Percentiles rank a stretch among this genome's conserved stretches.
Evolutionary conservation across 2,113 vertebrate genomes (phyloP).

Genomic region (Numida meleagris): DNA sequence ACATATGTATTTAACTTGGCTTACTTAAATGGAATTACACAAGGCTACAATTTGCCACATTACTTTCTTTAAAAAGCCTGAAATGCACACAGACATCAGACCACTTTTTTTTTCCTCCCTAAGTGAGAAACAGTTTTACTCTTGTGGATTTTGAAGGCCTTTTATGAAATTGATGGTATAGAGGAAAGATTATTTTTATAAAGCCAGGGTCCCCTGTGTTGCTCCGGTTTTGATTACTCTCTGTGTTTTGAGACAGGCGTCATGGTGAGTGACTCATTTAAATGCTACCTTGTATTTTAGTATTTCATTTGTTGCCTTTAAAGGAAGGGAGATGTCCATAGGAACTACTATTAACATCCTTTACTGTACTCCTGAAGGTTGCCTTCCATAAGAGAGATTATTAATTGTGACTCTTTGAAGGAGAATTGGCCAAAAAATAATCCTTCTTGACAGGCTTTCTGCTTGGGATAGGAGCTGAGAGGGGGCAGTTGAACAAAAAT

Average conservation of each 20-base stretch:
- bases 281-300: constrained; percentile 64
- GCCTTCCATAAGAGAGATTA: constrained; percentile 44
- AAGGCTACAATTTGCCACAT: constrained; percentile 31
- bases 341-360: constrained; percentile 24
- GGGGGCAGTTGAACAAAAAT: constrained; percentile 32
- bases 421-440: constrained; percentile 62
- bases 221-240: constrained; percentile 53
- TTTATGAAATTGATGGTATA: constrained; percentile 64
- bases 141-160: constrained; percentile 56
- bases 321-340: constrained; percentile 44
- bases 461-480: constrained; percentile 40
- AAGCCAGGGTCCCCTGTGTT: constrained; percentile 39
- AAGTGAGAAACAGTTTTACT: constrained; percentile 43
- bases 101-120: not conserved
- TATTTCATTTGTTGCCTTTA: constrained; percentile 65
- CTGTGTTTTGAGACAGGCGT: constrained; percentile 25
- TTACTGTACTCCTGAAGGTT: constrained; percentile 29
- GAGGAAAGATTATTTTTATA: constrained; percentile 54
- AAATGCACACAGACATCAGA: not conserved
- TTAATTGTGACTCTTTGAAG: constrained; percentile 59
- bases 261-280: constrained; percentile 50
- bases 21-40: constrained; percentile 43
- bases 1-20: constrained; percentile 10
- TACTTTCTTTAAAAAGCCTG: constrained; percentile 46
- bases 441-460: constrained; percentile 59